Percentiles rank a stretch among this genome's conserved stretches.
These are phyloP conservation scores for Lottia gigantea DNA, from an alignment of 2,888 invertebrate genomes.

Conservation along the genomic window DNA sequence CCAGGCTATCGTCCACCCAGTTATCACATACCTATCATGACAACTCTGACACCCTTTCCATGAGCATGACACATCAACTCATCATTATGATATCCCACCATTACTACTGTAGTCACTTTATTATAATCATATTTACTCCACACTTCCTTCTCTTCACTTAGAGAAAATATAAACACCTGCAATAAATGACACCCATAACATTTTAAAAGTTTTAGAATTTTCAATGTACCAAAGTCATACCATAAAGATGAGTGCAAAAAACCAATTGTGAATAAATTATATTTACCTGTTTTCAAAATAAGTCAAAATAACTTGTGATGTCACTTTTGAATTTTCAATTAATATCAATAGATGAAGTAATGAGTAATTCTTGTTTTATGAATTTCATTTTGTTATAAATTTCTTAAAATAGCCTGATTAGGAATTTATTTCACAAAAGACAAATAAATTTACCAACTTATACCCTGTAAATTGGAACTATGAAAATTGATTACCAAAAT, in stretches of 20 bases:
- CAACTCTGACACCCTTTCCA: slow-evolving; percentile 58
- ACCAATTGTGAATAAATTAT: no score
- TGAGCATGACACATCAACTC: slow-evolving; percentile 66
- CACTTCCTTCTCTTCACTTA: slow-evolving; percentile 41
- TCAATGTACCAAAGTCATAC: no score
- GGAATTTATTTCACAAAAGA: no score
- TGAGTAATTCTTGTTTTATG: not conserved
- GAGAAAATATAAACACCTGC: slow-evolving; percentile 61
- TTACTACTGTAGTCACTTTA: slow-evolving; percentile 66
- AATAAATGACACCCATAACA: slow-evolving; percentile 16
- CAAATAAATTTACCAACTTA: no score
- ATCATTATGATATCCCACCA: slow-evolving; percentile 61
- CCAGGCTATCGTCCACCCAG: not conserved
- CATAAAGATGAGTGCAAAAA: not conserved
- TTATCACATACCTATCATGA: slow-evolving; percentile 50
- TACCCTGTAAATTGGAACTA: no score
- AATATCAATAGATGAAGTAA: not conserved
- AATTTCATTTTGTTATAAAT: not conserved
- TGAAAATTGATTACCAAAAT: no score
- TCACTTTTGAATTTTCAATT: not conserved
- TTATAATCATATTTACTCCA: slow-evolving; percentile 66
- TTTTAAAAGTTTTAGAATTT: not conserved
- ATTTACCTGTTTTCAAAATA: no score
- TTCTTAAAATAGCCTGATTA: no score
- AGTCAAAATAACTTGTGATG: no score